Evolutionary conservation across 2,888 invertebrate species (phyloP), one percentile per base, ranked within the genome.

Genomic region (Trichopria drosophilae): DNA sequence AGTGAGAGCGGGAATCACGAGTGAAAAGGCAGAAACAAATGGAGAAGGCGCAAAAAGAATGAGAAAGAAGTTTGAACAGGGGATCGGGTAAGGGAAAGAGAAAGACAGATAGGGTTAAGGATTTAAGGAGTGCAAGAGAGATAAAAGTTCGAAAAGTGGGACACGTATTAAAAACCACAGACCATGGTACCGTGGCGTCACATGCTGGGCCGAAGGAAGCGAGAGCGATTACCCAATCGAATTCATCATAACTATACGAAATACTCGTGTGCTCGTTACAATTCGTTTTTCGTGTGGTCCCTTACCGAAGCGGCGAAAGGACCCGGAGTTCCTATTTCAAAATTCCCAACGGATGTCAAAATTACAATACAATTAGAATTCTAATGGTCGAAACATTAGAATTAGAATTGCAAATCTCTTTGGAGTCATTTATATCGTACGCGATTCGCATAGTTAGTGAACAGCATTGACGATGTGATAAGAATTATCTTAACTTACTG

Each of bases 101-200:
- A 61, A 34, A 15, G 43, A 51, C 29, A 29, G 39, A 55, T 39
- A 31, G 32, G 42, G 16, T n/a, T n/a, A n/a, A n/a, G n/a, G n/a
- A n/a, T n/a, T n/a, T n/a, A n/a, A n/a, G n/a, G n/a, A n/a, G n/a
- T n/a, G n/a, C n/a, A n/a, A 36, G 41, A 49, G 51, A 39, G 55
- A 55, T 57, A 64, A 65, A 66, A 72, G 67, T 67, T 66, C 69
- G 66, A 67, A 75, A 75, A 75, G 75, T 75, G 73, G 75, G 73
- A 73, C 75, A 71, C 73, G 72, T 73, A 73, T 75, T 74, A 74
- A 75, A 74, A 74, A 74, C 72, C 73, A 71, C 74, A 70, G 68
- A 68, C 68, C 71, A 65, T 52, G 53, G 37, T 37, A 46, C 13
- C 51, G 69, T 68, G 71, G 68, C 67, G 68, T 68, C 67, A 67